phyloP scores from a whole-genome alignment of 2,113 vertebrate species.

The Microcebus tavaratra region DNA sequence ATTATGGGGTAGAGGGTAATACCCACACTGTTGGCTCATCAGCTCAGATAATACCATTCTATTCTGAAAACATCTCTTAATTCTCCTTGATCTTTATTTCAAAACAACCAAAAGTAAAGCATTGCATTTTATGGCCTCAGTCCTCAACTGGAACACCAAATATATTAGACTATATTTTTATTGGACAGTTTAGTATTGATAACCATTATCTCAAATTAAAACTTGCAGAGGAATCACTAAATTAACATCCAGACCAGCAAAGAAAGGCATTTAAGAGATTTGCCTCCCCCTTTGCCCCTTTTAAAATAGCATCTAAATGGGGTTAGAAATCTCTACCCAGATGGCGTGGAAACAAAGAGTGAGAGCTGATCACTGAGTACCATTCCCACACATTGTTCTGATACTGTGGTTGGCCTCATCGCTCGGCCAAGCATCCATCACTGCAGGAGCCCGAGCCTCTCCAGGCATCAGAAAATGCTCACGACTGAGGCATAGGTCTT shows the following conservation, averaged over 20 bases:
- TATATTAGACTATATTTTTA: conserved; percentile 17
- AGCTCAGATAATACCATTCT: not conserved
- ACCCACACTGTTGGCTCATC: not conserved
- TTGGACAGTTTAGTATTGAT: not conserved
- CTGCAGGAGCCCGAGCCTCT: not conserved
- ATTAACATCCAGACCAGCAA: not conserved
- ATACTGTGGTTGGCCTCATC: not conserved
- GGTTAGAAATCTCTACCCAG: not conserved
- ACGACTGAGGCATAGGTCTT: not conserved
- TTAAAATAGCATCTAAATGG: not conserved
- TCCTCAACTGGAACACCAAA: not conserved
- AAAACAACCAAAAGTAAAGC: conserved; percentile 9
- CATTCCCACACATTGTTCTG: not conserved
- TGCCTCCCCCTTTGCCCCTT: not conserved
- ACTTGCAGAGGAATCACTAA: not conserved
- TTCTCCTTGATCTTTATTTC: conserved; percentile 5
- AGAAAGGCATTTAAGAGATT: not conserved
- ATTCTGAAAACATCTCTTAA: not conserved
- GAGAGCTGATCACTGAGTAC: not conserved
- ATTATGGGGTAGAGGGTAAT: not conserved
- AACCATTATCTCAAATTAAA: not conserved
- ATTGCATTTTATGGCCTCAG: not conserved
- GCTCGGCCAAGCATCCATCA: not conserved
- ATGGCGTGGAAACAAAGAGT: not conserved
- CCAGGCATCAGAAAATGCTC: not conserved